Evolutionary conservation across 2,797 vertebrate genomes (phyloP), one percentile per base, ranked within the genome.

Genomic region (Enteromius trimaculatus): DNA sequence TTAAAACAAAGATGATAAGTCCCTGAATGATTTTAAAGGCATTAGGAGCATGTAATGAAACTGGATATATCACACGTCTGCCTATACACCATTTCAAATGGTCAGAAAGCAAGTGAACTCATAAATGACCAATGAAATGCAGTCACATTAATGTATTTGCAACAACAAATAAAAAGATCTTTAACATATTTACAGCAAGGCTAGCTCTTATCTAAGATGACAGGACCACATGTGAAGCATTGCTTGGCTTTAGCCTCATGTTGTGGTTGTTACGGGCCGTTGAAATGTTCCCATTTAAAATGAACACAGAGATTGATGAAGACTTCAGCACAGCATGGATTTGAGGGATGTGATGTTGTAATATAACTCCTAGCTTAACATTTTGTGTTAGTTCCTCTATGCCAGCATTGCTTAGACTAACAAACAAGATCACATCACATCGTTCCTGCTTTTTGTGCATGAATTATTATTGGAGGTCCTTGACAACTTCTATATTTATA

Each of bases 1-100:
- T 81, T 49, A 77, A 75, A 85, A 87, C 79, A 87, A 86, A 86
- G 76, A 82, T 70, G 70, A 77, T 71, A 76, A 82, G 37, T 60
- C 47, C 58, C 51, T 87, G 68, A 87, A 89, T 87, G 84, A 87
- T 34, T 14, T 77, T 72, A 53, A 82, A 65, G 65, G 58, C 7
- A 11, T 44, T 29, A 37, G 65, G 9, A 81, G 49, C 26, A 0
- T 31, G n/a, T 55, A 10, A 10, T 55, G 31, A 29, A 62, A 77
- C 58, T 65, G 0, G 1, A 68, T 72, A 17, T 49, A 68, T 64
- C 72, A 17, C 72, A 13, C 19, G 0, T 13, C 13, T n/a, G 10
- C 39, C 39, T 68, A 21, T 68, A 37, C 69, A 31, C 9, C 0
- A 17, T 21, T 29, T 53, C 29, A 74, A 21, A 51, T 31, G 44